Percentiles rank a stretch among this genome's conserved stretches.
Conservation (phyloP, 2,888 invertebrate species). For the Trachelus stipa region DNA sequence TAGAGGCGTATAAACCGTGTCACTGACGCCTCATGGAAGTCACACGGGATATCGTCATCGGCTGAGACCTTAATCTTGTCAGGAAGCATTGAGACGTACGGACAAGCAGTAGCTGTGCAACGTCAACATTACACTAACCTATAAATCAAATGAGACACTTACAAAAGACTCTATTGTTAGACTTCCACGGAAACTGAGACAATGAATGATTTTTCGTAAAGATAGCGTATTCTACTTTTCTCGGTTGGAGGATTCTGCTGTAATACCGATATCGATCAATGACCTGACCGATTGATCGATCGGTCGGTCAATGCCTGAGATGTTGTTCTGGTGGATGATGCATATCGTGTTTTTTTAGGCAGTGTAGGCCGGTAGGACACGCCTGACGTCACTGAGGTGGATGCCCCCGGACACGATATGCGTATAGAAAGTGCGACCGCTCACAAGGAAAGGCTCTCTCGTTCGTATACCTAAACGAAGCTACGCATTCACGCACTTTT, state of each 20-base stretch:
- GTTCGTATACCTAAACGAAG: background rate
- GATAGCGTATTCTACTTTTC: background rate
- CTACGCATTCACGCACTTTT: background rate
- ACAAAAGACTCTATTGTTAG: background rate
- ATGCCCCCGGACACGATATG: slow-evolving; percentile 21
- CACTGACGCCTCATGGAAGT: background rate
- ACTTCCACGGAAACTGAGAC: background rate
- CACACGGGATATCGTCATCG: background rate
- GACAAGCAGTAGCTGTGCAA: background rate
- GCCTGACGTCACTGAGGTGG: slow-evolving; percentile 19
- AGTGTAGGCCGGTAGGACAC: slow-evolving; percentile 23
- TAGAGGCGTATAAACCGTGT: background rate
- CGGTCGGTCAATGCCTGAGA: background rate
- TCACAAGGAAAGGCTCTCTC: background rate
- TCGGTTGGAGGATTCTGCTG: background rate
- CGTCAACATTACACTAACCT: background rate
- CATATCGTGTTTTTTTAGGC: slow-evolving; percentile 10
- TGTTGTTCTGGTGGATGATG: slow-evolving; percentile 2
- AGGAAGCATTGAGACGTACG: background rate
- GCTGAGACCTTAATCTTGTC: background rate
- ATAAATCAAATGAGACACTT: background rate
- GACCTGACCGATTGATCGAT: background rate
- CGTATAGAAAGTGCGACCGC: slow-evolving; percentile 16
- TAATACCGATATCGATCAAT: background rate
- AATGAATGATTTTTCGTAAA: background rate